phyloP scores from a whole-genome alignment of 1,140 invertebrate species.

The Chironomus tepperi region DNA sequence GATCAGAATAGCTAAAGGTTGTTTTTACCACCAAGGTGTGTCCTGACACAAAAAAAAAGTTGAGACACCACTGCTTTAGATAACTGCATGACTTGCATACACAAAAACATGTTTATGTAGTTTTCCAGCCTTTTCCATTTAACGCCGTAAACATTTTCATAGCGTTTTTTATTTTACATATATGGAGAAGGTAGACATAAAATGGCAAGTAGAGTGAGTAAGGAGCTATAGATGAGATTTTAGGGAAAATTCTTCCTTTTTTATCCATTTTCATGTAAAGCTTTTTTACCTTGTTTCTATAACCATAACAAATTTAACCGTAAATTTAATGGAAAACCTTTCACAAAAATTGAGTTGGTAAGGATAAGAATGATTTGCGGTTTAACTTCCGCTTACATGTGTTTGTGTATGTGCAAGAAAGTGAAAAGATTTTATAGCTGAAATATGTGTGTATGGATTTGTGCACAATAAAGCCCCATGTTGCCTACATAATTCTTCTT shows the following conservation, averaged over 20 bases:
- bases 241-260: not conserved
- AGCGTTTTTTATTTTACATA: not conserved
- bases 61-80: too few relatives aligned
- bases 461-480: too few relatives aligned
- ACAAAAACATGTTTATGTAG: not conserved
- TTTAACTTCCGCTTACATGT: not conserved
- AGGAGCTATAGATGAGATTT: too few relatives aligned
- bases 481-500: too few relatives aligned
- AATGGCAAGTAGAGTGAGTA: too few relatives aligned
- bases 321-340: not conserved
- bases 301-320: slow-evolving; percentile 7
- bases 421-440: too few relatives aligned
- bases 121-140: not conserved
- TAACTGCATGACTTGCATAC: not conserved
- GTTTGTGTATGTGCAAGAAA: too few relatives aligned
- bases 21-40: too few relatives aligned
- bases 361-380: slow-evolving; percentile 1
- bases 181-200: not conserved
- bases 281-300: not conserved
- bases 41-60: too few relatives aligned
- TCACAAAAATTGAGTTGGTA: slow-evolving; percentile 8
- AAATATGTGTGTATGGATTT: too few relatives aligned
- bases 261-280: not conserved
- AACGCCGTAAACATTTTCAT: not conserved
- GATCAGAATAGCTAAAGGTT: too few relatives aligned